Evolutionary conservation across 2,888 invertebrate species (phyloP).

Genomic region (Actias luna): DNA sequence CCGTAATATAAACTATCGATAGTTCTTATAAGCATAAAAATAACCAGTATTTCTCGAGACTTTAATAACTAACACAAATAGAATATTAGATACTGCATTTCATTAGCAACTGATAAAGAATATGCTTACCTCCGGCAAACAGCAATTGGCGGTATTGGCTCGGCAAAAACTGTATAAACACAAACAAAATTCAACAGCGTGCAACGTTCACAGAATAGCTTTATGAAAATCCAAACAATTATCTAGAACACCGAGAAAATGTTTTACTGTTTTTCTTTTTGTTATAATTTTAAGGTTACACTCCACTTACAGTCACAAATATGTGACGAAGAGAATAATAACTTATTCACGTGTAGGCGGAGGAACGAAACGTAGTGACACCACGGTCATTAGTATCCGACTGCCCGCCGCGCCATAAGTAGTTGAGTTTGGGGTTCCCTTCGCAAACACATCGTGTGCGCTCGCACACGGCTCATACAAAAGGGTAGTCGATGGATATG

Average conservation of each 20-base stretch:
- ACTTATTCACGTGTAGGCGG: conserved; percentile 47
- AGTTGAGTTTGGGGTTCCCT: conserved; percentile 13
- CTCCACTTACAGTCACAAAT: conserved; percentile 69
- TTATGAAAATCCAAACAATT: conserved; percentile 38
- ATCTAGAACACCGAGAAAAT: conserved; percentile 12
- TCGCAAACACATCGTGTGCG: conserved; percentile 23
- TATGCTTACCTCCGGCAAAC: conserved; percentile 68
- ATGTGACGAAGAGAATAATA: conserved; percentile 69
- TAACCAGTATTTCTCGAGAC: background rate
- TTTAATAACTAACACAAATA: background rate
- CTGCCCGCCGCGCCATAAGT: conserved; percentile 32
- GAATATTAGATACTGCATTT: background rate
- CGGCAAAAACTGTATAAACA: conserved; percentile 57
- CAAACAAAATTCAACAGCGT: conserved; percentile 49
- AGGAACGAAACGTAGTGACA: conserved; percentile 49
- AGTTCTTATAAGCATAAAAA: background rate
- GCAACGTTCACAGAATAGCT: conserved; percentile 36
- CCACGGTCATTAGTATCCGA: conserved; percentile 49
- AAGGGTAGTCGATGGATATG: conserved; percentile 1
- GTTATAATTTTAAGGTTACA: conserved; percentile 55
- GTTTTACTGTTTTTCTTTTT: conserved; percentile 36
- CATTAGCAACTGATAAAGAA: conserved; percentile 26
- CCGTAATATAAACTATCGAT: background rate
- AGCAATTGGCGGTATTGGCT: conserved; percentile 66
- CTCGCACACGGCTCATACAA: conserved; percentile 20